phyloP scores from a whole-genome alignment of 2,888 invertebrate genomes.

The Rhamnusium bicolor region DNA sequence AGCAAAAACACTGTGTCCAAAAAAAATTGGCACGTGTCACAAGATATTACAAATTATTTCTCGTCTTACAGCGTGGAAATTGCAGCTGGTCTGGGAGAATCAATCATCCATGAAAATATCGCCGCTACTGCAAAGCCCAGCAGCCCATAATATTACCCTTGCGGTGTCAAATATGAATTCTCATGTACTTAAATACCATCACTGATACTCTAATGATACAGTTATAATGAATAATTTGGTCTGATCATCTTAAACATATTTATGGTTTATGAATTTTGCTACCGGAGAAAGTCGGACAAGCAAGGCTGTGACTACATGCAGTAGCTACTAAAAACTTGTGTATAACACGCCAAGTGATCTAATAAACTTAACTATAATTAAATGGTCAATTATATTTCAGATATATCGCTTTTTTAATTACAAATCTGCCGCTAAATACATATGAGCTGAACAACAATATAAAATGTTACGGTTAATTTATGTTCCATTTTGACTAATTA shows the following conservation, averaged over 20 bases:
- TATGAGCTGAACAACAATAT: constrained; percentile 3
- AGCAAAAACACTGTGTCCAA: constrained; percentile 13
- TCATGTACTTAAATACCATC: neutral
- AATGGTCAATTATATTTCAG: neutral
- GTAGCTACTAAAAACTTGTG: neutral
- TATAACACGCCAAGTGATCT: neutral
- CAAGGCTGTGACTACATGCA: neutral
- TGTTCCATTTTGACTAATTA: constrained; percentile 16
- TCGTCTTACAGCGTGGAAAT: constrained; percentile 5
- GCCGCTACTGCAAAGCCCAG: constrained; percentile 8
- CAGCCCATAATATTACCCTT: constrained; percentile 13
- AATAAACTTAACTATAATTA: neutral
- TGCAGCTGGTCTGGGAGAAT: constrained; percentile 21
- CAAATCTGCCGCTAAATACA: neutral
- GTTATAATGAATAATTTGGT: constrained; percentile 9
- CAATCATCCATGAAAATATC: constrained; percentile 35
- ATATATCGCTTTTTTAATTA: neutral
- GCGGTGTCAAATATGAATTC: constrained; percentile 10
- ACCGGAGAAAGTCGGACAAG: constrained; percentile 1
- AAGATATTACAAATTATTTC: constrained; percentile 21
- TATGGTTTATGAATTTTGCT: constrained; percentile 2
- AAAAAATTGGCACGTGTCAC: constrained; percentile 26
- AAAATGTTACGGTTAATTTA: constrained; percentile 15
- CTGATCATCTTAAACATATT: constrained; percentile 4
- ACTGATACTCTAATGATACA: constrained; percentile 8